Evolutionary conservation across 2,888 invertebrate species (phyloP).

Genomic region (Meghimatium bilineatum): DNA sequence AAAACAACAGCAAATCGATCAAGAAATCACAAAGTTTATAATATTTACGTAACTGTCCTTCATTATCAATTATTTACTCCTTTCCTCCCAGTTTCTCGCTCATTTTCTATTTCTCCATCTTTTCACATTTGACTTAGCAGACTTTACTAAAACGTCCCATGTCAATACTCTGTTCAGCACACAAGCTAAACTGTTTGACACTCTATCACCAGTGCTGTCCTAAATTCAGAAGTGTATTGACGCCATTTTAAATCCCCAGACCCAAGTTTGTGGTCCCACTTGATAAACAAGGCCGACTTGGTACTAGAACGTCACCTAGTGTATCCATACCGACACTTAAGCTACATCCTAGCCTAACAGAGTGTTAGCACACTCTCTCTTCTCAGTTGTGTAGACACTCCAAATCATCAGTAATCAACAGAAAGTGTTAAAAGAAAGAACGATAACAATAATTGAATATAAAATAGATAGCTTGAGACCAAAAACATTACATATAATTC

Average conservation of each 20-base stretch:
- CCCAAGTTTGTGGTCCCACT: slow-evolving; percentile 9
- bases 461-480: not conserved
- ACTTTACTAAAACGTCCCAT: not conserved
- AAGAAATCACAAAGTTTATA: too few species aligned
- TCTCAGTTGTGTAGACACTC: not conserved
- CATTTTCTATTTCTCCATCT: not conserved
- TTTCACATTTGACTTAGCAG: not conserved
- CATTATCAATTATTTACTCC: not conserved
- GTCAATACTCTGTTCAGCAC: not conserved
- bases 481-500: too few species aligned
- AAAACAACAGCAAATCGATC: too few species aligned
- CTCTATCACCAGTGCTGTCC: not conserved
- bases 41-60: too few species aligned
- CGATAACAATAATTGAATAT: not conserved
- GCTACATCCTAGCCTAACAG: not conserved
- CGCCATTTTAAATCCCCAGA: not conserved
- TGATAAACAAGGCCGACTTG: not conserved
- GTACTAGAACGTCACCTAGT: not conserved
- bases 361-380: not conserved
- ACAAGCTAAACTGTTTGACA: not conserved
- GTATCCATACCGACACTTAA: not conserved
- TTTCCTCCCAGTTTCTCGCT: slow-evolving; percentile 8
- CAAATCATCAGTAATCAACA: not conserved
- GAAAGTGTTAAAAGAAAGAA: not conserved
- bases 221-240: not conserved